These are phyloP conservation scores for Cyclura pinguis DNA, from an alignment of 2,797 vertebrate genomes.

Conservation along the genomic window DNA sequence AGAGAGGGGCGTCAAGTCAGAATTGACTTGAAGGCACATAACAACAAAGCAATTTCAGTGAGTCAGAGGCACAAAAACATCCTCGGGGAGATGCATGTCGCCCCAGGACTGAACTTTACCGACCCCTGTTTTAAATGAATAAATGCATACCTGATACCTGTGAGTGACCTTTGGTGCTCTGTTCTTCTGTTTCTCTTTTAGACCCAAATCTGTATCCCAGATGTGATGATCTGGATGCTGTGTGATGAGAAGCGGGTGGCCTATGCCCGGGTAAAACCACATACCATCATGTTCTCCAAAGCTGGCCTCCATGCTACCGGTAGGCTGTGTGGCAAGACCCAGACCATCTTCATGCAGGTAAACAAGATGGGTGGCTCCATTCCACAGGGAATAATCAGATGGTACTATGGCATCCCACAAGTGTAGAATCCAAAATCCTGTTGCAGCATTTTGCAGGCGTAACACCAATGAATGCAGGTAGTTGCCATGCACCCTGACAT, in stretches of 20 bases:
- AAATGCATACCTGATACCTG: rapidly evolving
- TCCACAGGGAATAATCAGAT: too few species aligned
- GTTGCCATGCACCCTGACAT: too few species aligned
- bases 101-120: background rate
- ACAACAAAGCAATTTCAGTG: too few species aligned
- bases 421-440: too few species aligned
- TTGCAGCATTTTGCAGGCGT: too few species aligned
- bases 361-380: background rate
- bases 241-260: constrained; percentile 65
- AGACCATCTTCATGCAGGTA: constrained; percentile 77
- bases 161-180: background rate
- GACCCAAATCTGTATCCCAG: constrained; percentile 76
- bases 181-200: constrained; percentile 24
- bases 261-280: constrained; percentile 53
- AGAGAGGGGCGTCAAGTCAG: too few species aligned
- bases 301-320: constrained; percentile 42
- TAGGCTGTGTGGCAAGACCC: constrained; percentile 73
- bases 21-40: too few species aligned
- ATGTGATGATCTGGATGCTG: constrained; percentile 78
- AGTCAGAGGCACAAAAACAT: too few species aligned
- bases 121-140: background rate
- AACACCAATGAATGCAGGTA: too few species aligned
- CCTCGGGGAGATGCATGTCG: too few species aligned
- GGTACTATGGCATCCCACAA: too few species aligned
- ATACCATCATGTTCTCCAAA: constrained; percentile 69